Base-by-base conservation (phyloP, 92 coral and sea anemone genomes). In the Palythoa heliodiscus region DNA sequence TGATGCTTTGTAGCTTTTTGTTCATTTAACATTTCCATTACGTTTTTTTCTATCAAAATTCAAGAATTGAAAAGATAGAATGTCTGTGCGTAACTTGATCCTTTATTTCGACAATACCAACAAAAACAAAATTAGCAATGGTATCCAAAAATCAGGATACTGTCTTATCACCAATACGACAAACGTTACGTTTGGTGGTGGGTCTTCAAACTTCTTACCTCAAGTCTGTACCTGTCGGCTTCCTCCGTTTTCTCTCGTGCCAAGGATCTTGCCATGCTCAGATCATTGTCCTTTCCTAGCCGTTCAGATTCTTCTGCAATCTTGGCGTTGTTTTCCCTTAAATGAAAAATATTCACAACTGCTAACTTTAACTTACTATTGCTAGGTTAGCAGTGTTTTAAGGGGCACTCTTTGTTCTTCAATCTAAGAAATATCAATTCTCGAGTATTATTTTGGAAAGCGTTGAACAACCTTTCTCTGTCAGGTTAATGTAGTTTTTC, bases 231-330 rank as follows among this genome's bases (percentile, higher is more conserved):
- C 43, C 79, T 88, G 17, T 63, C 73, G 0, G 93, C 87, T 75
- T 96, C 96, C 4, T 90, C 93, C 7, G 88, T 87, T 54, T 88
- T 91, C n/a, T 88, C 83, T 68, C 92, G 88, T 69, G 89, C 72
- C 22, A 79, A 58, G 19, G 70, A 73, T 39, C 79, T 87, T 2
- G 69, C 87, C 15, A 48, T 75, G 73, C 88, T 87, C 58, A 93
- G 78, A 57, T 88, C 91, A 14, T 75, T 79, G 72, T 89, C 85
- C 52, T 89, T 73, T 19, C 37, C 23, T 73, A 76, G 63, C 52
- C 83, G 73, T 23, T 87, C 91, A 66, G 88, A 76, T 57, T 90
- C 90, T 43, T 90, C 85, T 12, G 87, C 89, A 22, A 64, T 90
- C 47, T 83, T 80, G 13, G 88, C 90, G 58, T 73, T 71, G 54